Evolutionary conservation across 2,888 invertebrate species (phyloP).

Genomic region (Therioaphis trifolii): DNA sequence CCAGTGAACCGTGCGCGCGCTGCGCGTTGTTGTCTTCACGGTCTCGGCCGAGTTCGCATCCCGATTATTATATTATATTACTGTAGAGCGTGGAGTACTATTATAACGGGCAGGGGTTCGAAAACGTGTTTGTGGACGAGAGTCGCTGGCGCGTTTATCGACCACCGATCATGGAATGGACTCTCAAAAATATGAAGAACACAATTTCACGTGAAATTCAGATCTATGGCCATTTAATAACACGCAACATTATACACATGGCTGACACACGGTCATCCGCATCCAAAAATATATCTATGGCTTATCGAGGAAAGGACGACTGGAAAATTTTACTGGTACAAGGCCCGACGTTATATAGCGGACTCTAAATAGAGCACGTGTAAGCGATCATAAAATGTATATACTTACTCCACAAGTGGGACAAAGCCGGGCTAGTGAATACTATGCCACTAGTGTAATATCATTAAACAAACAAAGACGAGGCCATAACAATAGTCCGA

Average conservation of each 20-base stretch:
- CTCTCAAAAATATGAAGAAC: too few relatives aligned
- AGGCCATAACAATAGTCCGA: not conserved
- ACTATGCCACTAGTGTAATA: too few relatives aligned
- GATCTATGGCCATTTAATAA: too few relatives aligned
- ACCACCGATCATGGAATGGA: too few relatives aligned
- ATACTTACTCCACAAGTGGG: too few relatives aligned
- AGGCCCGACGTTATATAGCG: not conserved
- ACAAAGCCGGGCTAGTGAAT: too few relatives aligned
- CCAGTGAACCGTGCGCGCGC: conserved; percentile 60
- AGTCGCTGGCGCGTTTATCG: too few relatives aligned
- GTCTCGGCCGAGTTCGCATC: conserved; percentile 59
- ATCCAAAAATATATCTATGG: conserved; percentile 21
- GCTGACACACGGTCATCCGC: not conserved
- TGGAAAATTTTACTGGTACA: conserved; percentile 12
- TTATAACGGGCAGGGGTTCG: conserved; percentile 47
- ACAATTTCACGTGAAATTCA: too few relatives aligned
- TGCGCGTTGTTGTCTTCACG: conserved; percentile 42
- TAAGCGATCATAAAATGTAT: not conserved
- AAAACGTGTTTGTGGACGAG: conserved; percentile 4
- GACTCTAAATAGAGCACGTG: conserved; percentile 7
- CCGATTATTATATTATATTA: conserved; percentile 25
- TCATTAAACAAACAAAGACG: too few relatives aligned
- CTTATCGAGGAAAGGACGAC: conserved; percentile 22
- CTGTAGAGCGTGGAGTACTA: not conserved
- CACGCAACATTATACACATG: too few relatives aligned